These are phyloP conservation scores for Python bivittatus DNA, from an alignment of 2,113 vertebrate species.

Conservation along the genomic window DNA sequence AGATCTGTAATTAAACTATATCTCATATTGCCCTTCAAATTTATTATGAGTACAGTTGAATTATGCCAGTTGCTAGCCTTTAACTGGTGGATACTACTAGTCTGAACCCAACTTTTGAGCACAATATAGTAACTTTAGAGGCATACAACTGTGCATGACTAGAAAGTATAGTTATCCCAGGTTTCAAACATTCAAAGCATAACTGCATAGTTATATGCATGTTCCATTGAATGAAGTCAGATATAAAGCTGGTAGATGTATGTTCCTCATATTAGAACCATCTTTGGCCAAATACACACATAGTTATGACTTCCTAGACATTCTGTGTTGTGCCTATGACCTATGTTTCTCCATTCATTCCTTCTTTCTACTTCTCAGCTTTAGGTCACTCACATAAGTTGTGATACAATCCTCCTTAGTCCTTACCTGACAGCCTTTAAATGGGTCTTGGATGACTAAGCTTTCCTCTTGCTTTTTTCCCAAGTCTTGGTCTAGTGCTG, in stretches of 20 bases:
- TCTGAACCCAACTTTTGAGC: neutral
- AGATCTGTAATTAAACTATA: constrained; percentile 17
- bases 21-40: neutral
- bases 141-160: neutral
- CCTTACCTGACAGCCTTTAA: neutral
- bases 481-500: neutral
- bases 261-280: neutral
- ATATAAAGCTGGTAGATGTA: neutral
- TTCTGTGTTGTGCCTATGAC: neutral
- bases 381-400: neutral
- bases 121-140: neutral
- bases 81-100: neutral
- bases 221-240: neutral
- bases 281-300: constrained; percentile 19
- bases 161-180: too few relatives aligned
- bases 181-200: neutral
- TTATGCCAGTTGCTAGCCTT: neutral
- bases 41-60: neutral
- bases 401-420: neutral
- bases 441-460: neutral
- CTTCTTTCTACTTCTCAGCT: neutral
- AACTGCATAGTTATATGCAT: neutral
- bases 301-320: constrained; percentile 15
- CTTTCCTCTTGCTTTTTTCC: neutral
- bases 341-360: neutral